These are phyloP conservation scores for Phrynocephalus vlangalii DNA, from an alignment of 2,797 vertebrate genomes.

Conservation along the genomic window DNA sequence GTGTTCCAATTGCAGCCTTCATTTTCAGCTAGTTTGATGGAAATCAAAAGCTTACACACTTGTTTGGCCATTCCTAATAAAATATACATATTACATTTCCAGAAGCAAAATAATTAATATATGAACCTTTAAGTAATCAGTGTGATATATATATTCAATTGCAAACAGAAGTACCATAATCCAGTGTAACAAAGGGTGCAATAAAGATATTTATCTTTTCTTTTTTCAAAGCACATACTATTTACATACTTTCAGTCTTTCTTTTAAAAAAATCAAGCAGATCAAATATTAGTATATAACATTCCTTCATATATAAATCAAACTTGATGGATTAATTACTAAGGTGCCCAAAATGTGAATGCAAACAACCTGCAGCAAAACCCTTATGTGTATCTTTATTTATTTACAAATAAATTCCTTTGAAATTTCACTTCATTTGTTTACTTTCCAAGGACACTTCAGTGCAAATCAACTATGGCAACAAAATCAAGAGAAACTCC, in stretches of 20 bases:
- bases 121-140: slow-evolving; percentile 29
- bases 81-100: not conserved
- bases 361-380: slow-evolving; percentile 50
- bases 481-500: rapidly evolving
- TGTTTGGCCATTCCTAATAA: not conserved
- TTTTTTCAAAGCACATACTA: slow-evolving; percentile 50
- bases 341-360: slow-evolving; percentile 71
- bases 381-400: slow-evolving; percentile 4
- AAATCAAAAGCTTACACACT: not conserved
- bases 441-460: slow-evolving; percentile 10
- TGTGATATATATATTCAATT: slow-evolving; percentile 56
- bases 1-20: not conserved
- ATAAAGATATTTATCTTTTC: slow-evolving; percentile 18
- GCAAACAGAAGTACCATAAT: slow-evolving; percentile 6
- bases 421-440: not conserved
- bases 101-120: slow-evolving; percentile 35
- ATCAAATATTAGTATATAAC: slow-evolving; percentile 66
- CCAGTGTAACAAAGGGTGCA: slow-evolving; percentile 34
- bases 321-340: slow-evolving; percentile 55
- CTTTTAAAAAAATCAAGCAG: slow-evolving; percentile 39
- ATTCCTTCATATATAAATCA: slow-evolving; percentile 59
- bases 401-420: slow-evolving; percentile 43
- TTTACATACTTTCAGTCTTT: slow-evolving; percentile 65
- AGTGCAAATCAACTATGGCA: not conserved
- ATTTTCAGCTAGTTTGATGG: not conserved